Evolutionary conservation across 1,140 invertebrate genomes (phyloP).

Genomic region (Caerostris darwini): DNA sequence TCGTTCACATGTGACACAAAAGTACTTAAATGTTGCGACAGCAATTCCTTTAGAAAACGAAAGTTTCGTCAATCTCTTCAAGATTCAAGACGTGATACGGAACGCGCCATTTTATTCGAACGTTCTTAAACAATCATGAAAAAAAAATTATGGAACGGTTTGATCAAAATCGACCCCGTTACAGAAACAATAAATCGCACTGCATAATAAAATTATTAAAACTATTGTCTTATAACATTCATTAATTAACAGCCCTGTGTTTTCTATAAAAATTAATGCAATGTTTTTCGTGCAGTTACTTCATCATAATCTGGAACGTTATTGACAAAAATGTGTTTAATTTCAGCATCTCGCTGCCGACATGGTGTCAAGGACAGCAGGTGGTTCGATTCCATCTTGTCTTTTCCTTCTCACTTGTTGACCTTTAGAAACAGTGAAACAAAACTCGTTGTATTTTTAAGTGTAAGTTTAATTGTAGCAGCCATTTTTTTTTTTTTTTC

Average conservation of each 20-base stretch:
- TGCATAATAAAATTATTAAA: not conserved
- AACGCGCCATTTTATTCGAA: not conserved
- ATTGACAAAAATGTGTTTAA: not conserved
- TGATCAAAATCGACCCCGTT: not conserved
- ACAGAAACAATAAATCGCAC: not conserved
- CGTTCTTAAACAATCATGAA: no score
- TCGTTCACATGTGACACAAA: not conserved
- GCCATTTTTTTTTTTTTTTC: no score
- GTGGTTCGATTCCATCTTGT: not conserved
- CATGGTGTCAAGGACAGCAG: conserved; percentile 12
- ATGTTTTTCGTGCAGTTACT: not conserved
- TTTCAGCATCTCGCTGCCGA: not conserved
- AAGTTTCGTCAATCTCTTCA: not conserved
- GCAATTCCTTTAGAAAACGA: not conserved
- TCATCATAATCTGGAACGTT: not conserved
- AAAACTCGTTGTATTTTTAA: not conserved
- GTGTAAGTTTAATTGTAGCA: no score
- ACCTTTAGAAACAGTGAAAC: not conserved
- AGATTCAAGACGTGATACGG: not conserved
- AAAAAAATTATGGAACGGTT: not conserved
- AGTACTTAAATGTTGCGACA: not conserved
- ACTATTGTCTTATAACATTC: not conserved
- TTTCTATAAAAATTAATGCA: not conserved
- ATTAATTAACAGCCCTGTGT: not conserved
- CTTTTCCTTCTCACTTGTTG: not conserved